These are phyloP conservation scores for Zeus faber DNA, from an alignment of 2,113 vertebrate genomes.

Conservation along the genomic window DNA sequence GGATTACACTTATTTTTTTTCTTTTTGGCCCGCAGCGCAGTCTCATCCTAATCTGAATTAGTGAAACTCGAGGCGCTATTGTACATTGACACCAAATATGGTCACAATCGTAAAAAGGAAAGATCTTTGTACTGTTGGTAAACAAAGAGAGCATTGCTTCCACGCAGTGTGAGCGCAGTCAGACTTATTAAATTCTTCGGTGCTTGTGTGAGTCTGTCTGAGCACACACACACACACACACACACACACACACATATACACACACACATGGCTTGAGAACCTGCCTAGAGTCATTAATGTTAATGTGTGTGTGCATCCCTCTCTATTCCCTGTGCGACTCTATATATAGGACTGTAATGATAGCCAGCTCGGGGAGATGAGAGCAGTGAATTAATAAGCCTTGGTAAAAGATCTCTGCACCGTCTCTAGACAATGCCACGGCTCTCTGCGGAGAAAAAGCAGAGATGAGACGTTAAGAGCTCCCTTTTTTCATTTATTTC, in stretches of 20 bases:
- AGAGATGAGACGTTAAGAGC: constrained; percentile 62
- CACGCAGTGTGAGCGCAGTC: constrained; percentile 29
- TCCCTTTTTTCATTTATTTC: constrained; percentile 36
- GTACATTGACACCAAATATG: constrained; percentile 15
- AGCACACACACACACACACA: constrained; percentile 22
- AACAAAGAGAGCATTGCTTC: no score
- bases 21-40: no score
- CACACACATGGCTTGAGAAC: constrained; percentile 36
- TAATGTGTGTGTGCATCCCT: constrained; percentile 72
- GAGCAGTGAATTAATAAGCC: constrained; percentile 75
- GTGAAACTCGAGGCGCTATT: constrained; percentile 24
- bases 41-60: constrained; percentile 26
- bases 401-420: constrained; percentile 63
- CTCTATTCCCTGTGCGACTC: constrained; percentile 66
- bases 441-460: constrained; percentile 56
- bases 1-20: constrained; percentile 30
- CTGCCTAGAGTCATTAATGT: constrained; percentile 77
- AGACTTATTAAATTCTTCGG: constrained; percentile 18
- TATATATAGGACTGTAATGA: constrained; percentile 81
- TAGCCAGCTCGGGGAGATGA: constrained; percentile 77
- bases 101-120: constrained; percentile 24
- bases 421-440: constrained; percentile 67
- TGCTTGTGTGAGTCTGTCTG: constrained; percentile 43
- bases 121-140: constrained; percentile 49
- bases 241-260: constrained; percentile 3